Conservation (phyloP, 2,797 vertebrate genomes). For the Enteromius paludinosus region DNA sequence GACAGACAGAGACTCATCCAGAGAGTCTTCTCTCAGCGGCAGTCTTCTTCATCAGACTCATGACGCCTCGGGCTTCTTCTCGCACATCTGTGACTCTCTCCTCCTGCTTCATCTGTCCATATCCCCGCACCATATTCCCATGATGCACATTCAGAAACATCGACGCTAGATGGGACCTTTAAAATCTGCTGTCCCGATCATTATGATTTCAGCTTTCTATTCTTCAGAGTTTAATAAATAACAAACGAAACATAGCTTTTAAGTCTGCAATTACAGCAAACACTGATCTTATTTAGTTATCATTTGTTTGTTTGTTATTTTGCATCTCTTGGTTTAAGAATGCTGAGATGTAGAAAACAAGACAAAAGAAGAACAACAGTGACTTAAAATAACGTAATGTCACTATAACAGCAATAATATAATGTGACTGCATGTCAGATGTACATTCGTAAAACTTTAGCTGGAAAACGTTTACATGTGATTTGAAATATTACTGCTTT, state of each 20-base stretch:
- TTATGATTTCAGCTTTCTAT: neutral
- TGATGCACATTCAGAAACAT: slow-evolving; percentile 24
- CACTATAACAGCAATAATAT: neutral
- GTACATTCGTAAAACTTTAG: neutral
- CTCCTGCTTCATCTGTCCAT: slow-evolving; percentile 39
- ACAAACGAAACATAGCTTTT: neutral
- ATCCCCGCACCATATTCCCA: slow-evolving; percentile 31
- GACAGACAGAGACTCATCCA: slow-evolving; percentile 74
- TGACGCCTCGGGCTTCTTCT: slow-evolving; percentile 78
- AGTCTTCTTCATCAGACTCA: slow-evolving; percentile 68
- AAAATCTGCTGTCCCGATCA: neutral
- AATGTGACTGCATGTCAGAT: neutral
- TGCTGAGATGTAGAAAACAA: neutral
- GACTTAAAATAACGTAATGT: neutral
- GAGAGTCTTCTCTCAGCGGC: slow-evolving; percentile 74
- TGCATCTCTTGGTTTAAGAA: neutral
- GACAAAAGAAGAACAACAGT: neutral
- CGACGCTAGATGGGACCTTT: no score
- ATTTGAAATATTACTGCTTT: neutral
- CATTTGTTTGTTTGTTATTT: neutral
- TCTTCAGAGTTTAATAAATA: neutral
- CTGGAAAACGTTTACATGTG: neutral
- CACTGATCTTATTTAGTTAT: neutral
- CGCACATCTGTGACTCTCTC: slow-evolving; percentile 74
- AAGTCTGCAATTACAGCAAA: neutral